These are phyloP conservation scores for Falco novaeseelandiae DNA, from an alignment of 2,797 vertebrate genomes.

Conservation along the genomic window DNA sequence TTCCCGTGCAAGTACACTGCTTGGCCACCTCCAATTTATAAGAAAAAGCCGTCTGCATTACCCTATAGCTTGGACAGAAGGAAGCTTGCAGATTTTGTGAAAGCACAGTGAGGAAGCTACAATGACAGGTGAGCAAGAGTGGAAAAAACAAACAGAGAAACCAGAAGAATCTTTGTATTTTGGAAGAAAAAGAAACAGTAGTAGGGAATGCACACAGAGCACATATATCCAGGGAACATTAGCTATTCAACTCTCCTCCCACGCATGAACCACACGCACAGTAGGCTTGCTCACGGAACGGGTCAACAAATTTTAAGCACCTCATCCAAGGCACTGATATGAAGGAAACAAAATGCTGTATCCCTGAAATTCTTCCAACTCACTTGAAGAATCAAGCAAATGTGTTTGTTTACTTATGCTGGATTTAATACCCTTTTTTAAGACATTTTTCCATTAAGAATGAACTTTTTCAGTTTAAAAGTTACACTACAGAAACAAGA, in stretches of 20 bases:
- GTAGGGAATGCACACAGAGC: neutral
- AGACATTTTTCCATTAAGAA: neutral
- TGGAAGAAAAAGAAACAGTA: neutral
- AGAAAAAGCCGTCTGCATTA: neutral
- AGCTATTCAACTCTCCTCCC: neutral
- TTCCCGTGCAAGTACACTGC: neutral
- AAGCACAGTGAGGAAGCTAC: neutral
- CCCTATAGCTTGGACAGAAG: neutral
- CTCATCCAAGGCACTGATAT: neutral
- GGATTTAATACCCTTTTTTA: neutral
- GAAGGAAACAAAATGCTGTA: neutral
- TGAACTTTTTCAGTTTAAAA: neutral
- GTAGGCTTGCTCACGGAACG: neutral
- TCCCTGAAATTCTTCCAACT: neutral
- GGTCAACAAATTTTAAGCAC: neutral
- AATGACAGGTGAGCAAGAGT: neutral
- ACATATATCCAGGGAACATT: neutral
- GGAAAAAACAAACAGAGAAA: neutral
- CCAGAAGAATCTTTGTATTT: neutral
- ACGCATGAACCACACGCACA: neutral
- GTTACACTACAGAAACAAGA: constrained; percentile 42
- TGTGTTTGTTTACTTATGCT: neutral
- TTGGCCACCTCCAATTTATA: neutral
- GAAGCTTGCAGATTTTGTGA: neutral
- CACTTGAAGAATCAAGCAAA: neutral